Evolutionary conservation across 1,140 invertebrate genomes (phyloP).

Genomic region (Drosophila busckii): DNA sequence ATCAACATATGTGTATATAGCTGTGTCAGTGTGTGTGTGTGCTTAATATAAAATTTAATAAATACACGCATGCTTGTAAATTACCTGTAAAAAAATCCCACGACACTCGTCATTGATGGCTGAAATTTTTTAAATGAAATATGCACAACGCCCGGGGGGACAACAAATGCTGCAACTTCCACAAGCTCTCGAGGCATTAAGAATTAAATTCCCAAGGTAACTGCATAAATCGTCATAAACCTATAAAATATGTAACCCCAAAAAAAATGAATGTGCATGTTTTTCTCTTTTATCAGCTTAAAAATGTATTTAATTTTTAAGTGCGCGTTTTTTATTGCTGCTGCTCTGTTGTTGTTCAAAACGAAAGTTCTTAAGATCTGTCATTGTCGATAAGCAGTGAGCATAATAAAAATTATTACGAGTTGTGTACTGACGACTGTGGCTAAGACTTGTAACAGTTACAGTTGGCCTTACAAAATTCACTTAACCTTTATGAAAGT

Average conservation of each 20-base stretch:
- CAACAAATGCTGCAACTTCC: conserved; percentile 11
- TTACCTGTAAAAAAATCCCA: conserved; percentile 33
- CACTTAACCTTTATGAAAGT: too few relatives aligned
- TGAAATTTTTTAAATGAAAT: conserved; percentile 39
- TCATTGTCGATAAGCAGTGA: conserved; percentile 19
- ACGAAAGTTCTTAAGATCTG: conserved; percentile 26
- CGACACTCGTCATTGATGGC: conserved; percentile 44
- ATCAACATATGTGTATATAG: conserved; percentile 4
- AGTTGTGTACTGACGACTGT: too few relatives aligned
- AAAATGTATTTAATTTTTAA: conserved; percentile 35
- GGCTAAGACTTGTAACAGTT: too few relatives aligned
- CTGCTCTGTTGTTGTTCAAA: conserved; percentile 18
- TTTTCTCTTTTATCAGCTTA: neutral
- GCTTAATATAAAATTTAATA: conserved; percentile 4
- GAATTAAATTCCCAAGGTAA: conserved; percentile 72
- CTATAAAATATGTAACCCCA: too few relatives aligned
- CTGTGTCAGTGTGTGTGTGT: neutral
- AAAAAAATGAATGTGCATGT: conserved; percentile 13
- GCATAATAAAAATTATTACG: conserved; percentile 9
- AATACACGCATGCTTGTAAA: conserved; percentile 11
- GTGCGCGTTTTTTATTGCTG: conserved; percentile 40
- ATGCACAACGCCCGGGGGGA: conserved; percentile 28
- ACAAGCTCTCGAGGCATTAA: conserved; percentile 37
- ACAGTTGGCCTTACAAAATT: too few relatives aligned
- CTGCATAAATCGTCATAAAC: conserved; percentile 57